Base-by-base conservation (phyloP, 2,797 vertebrate species). In the Morelia viridis region DNA sequence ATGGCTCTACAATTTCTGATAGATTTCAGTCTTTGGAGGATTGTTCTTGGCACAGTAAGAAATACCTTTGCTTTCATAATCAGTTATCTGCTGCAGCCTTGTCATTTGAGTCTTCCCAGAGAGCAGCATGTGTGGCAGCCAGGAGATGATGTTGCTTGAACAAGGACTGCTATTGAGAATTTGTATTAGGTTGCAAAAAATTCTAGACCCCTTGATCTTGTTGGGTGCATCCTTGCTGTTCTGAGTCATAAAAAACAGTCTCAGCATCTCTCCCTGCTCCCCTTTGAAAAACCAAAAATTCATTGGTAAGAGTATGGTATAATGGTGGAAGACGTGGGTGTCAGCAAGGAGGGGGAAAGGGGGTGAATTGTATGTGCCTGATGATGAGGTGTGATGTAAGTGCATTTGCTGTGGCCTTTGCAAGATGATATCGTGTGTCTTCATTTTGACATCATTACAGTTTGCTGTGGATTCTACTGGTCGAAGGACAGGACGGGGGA, bases 71-170 rank as follows among this genome's bases (percentile, higher is more conserved):
- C n/a, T 86, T 57, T 91, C 5, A 1, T 57, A 65, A 61, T 92
- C 19, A 89, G 68, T 35, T 90, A 22, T n/a, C 13, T 62, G 26
- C 57, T 31, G 1, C 46, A n/a, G 53, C 41, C 80, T 6, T 10
- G 0, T 1, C 80, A 15, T 84, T 88, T 9, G 0, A 85, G 84
- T 89, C 94, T 76, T 1, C 31, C 0, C 0, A 85, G 91, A 71
- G 92, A 89, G 4, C 0, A 0, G 87, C 31, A 0, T 58, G 22
- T 89, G 41, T n/a, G 91, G 92, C 65, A 19, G 0, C 12, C 85
- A 86, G 90, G 62, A 94, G 88, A 90, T 93, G 90, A 85, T 90
- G 95, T 89, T 94, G 85, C 92, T 91, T 91, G 84, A 89, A n/a
- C 65, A 92, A 87, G 80, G 89, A 41, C 10, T 22, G 93, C 80